Base-by-base conservation (phyloP, 2,888 invertebrate genomes). In the Blastobasis adustella region DNA sequence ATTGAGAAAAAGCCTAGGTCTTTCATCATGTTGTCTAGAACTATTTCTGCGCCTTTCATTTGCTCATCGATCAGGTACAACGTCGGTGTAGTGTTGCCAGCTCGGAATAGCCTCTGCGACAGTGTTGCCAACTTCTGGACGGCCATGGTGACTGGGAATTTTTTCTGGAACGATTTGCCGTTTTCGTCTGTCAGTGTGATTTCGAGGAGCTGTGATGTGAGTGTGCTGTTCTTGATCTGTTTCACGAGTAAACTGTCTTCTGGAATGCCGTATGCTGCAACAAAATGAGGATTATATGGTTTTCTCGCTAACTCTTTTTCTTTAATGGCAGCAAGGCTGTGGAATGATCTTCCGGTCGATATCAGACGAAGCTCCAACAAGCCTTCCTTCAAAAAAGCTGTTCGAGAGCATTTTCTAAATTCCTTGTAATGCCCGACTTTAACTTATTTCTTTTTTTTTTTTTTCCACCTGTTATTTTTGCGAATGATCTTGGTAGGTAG, bases 81-180 rank as follows among this genome's bases (percentile, higher is more conserved):
- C 0, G 62, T 76, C 0, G 90, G 90, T 40, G 67, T 68, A 41
- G 60, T 71, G 64, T 78, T 65, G 58, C 77, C 80, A 56, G 58
- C 53, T 57, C 76, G 84, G 70, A 95, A 95, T 60, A 95, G 82
- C 76, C 95, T 92, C 71, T 95, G 94, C 1, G 94, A 91, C 59
- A 98, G 83, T 67, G 94, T 94, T 65, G 93, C 92, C 58, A 98
- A 84, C 75, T 96, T 96, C 74, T 95, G 95, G 9, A 96, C 93
- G 5, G 92, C 90, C 91, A 96, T 95, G 52, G 93, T 91, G 1
- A 92, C 90, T 8, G 95, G 92, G 65, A 96, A 89, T 71, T 93
- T 94, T 75, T 95, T 95, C 65, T 91, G 91, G 49, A 93, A 71
- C 45, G 90, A 87, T 61, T 89, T 90, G 6, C 92, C 90, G 51